Percentiles rank a stretch among this genome's conserved stretches.
Conservation (phyloP, 2,113 vertebrate species). For the Mungos mungo region DNA sequence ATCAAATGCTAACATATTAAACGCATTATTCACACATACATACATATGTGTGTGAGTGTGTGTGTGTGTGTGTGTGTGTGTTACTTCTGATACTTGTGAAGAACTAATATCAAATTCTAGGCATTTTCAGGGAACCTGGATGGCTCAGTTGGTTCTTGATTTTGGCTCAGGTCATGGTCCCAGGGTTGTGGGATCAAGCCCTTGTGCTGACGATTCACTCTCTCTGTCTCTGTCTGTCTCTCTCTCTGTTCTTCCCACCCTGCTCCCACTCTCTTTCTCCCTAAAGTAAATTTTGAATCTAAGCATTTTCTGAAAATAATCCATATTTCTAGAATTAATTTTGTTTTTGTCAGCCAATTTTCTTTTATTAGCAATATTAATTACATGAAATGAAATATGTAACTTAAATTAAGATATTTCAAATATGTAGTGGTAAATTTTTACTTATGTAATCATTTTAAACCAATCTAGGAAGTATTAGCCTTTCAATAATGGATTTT, state of each 20-base stretch:
- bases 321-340: neutral
- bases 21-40: neutral
- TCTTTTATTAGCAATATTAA: neutral
- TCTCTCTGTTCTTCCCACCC: no score
- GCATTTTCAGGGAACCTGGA: neutral
- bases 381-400: neutral
- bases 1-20: neutral
- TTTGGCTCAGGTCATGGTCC: no score
- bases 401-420: neutral
- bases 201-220: no score
- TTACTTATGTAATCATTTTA: neutral
- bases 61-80: neutral
- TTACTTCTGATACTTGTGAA: neutral
- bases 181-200: no score
- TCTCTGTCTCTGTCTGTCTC: no score
- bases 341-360: neutral
- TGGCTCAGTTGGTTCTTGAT: no score
- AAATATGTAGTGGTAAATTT: neutral
- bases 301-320: neutral
- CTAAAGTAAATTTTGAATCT: neutral
- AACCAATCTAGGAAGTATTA: neutral
- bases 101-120: neutral
- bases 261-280: no score
- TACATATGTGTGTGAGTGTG: neutral
- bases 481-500: neutral